These are phyloP conservation scores for Malacosoma neustria DNA, from an alignment of 2,888 invertebrate genomes.

Conservation along the genomic window DNA sequence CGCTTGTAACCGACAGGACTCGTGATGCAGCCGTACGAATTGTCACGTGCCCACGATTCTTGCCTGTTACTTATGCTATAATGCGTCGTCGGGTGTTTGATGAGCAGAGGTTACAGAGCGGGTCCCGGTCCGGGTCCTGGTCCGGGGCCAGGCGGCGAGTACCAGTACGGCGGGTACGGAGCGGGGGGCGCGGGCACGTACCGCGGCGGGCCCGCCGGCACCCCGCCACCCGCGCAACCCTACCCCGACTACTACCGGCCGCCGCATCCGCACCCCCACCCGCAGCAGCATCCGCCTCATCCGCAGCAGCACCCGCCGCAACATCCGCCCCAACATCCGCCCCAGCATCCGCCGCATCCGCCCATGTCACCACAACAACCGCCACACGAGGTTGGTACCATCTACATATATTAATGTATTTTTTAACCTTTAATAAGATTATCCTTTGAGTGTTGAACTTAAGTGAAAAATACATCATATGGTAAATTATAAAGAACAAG, in stretches of 20 bases:
- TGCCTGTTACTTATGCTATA: no score
- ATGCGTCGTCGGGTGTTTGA: no score
- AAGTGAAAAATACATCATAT: no score
- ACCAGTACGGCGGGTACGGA: slow-evolving; percentile 65
- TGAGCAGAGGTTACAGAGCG: slow-evolving; percentile 42
- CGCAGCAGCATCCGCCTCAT: slow-evolving; percentile 28
- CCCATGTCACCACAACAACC: slow-evolving; percentile 31
- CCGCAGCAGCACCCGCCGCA: slow-evolving; percentile 27
- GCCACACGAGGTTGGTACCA: slow-evolving; percentile 35
- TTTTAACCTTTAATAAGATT: no score
- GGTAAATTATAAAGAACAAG: no score
- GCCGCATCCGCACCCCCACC: slow-evolving; percentile 42
- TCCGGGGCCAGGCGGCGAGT: slow-evolving; percentile 27
- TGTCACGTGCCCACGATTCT: no score
- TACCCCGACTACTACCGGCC: slow-evolving; percentile 58
- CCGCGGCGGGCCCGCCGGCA: slow-evolving; percentile 44
- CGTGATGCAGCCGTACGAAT: no score
- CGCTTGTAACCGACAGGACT: no score
- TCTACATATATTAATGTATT: background rate
- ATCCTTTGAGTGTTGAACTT: no score
- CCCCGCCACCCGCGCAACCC: slow-evolving; percentile 50
- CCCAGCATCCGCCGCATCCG: slow-evolving; percentile 25
- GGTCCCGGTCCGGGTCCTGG: slow-evolving; percentile 36
- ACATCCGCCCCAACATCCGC: slow-evolving; percentile 21
- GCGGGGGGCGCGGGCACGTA: slow-evolving; percentile 62